These are phyloP conservation scores for Octodon degus DNA, from an alignment of 2,113 vertebrate species.

Conservation along the genomic window DNA sequence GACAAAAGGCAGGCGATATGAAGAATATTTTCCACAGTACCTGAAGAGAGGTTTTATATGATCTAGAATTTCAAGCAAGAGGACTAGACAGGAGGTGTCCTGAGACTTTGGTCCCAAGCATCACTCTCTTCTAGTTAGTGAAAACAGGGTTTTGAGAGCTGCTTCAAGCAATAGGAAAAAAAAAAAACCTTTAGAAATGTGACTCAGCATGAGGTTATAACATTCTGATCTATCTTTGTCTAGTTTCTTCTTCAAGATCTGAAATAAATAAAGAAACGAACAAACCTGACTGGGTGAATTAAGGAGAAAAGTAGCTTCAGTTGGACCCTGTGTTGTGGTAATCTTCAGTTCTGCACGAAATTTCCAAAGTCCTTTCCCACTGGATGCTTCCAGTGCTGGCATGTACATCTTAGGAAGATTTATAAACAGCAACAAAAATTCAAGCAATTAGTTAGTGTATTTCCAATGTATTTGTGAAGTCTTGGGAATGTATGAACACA, in stretches of 20 bases:
- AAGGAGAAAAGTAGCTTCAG: background rate
- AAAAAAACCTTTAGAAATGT: background rate
- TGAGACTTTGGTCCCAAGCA: background rate
- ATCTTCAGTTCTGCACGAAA: background rate
- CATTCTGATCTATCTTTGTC: constrained; percentile 36
- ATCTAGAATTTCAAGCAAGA: constrained; percentile 11
- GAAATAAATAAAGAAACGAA: background rate
- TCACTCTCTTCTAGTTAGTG: background rate
- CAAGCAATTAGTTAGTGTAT: background rate
- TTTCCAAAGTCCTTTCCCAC: background rate
- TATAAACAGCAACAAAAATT: background rate
- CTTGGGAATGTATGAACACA: background rate
- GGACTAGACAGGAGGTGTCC: background rate
- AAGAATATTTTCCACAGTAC: background rate
- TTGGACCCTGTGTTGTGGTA: background rate
- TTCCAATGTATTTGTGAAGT: background rate
- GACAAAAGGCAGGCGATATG: background rate
- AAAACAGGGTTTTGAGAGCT: background rate
- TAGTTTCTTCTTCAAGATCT: constrained; percentile 33
- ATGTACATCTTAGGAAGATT: background rate
- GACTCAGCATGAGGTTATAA: background rate
- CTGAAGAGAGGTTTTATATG: background rate
- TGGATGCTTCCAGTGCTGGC: background rate
- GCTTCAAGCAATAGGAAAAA: background rate
- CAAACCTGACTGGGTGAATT: background rate